Percentiles rank a stretch among this genome's conserved stretches.
These are phyloP conservation scores for Melinaea menophilus DNA, from an alignment of 2,888 invertebrate genomes.

Conservation along the genomic window DNA sequence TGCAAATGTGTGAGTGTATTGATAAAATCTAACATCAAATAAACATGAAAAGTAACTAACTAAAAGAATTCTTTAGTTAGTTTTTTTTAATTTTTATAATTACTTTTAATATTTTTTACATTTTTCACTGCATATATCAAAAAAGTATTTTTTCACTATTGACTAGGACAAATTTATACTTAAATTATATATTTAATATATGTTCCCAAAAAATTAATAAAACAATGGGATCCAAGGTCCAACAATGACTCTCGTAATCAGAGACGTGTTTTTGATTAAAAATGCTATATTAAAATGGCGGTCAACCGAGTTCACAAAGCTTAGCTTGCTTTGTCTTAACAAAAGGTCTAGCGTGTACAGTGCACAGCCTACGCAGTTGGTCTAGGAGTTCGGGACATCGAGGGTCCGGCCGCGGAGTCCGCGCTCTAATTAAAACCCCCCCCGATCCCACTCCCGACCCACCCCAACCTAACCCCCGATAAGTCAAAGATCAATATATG, in stretches of 20 bases:
- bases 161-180: no score
- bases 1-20: background rate
- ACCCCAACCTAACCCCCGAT: conserved; percentile 38
- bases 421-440: conserved; percentile 72
- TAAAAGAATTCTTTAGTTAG: no score
- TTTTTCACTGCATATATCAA: no score
- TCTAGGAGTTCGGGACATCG: conserved; percentile 39
- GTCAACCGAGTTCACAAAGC: conserved; percentile 35
- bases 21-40: no score
- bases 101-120: no score
- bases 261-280: conserved; percentile 30
- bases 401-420: conserved; percentile 59
- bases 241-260: conserved; percentile 25
- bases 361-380: conserved; percentile 27
- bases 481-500: conserved; percentile 21
- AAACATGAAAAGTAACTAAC: no score
- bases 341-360: conserved; percentile 27
- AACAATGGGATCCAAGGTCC: conserved; percentile 12
- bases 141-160: no score
- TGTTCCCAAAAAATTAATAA: background rate
- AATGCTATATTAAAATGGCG: conserved; percentile 34
- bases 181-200: no score
- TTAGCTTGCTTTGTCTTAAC: conserved; percentile 34
- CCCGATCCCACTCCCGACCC: conserved; percentile 50
- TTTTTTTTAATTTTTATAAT: no score